A percentile compares a stretch with the other conserved stretches of the same genome.
These are phyloP conservation scores for Orchesella flavescens DNA, from an alignment of 2,888 invertebrate species.

Conservation along the genomic window DNA sequence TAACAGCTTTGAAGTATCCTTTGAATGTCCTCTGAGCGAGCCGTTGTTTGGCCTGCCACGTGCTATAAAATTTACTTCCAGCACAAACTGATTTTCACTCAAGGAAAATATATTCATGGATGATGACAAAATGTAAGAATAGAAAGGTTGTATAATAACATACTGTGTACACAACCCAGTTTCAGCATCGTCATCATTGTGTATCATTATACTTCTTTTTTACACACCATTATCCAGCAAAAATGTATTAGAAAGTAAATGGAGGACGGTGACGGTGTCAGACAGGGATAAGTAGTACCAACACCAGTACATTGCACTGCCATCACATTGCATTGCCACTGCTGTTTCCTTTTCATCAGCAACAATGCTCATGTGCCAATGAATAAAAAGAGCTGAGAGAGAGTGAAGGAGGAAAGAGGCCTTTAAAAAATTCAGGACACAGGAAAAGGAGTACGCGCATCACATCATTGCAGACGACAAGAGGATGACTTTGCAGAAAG, in stretches of 20 bases:
- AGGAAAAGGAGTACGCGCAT: constrained; percentile 40
- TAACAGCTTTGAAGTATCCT: no score
- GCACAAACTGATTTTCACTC: constrained; percentile 5
- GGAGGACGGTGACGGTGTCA: constrained; percentile 19
- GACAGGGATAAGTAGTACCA: constrained; percentile 17
- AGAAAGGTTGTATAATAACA: no score
- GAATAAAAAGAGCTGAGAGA: constrained; percentile 50
- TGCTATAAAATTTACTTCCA: background rate
- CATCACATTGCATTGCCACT: background rate
- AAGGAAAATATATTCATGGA: no score
- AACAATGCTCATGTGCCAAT: constrained; percentile 47
- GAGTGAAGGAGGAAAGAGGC: constrained; percentile 1
- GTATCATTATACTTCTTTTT: constrained; percentile 3
- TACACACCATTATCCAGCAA: constrained; percentile 29
- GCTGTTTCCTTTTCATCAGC: constrained; percentile 12
- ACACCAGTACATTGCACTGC: constrained; percentile 4
- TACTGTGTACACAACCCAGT: background rate
- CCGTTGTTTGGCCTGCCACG: background rate
- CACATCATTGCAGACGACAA: constrained; percentile 56
- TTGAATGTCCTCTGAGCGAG: no score
- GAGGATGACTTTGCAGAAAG: constrained; percentile 58
- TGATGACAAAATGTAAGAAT: no score
- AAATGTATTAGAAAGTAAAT: background rate
- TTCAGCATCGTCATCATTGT: constrained; percentile 46
- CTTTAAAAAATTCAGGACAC: constrained; percentile 32